Evolutionary conservation across 2,888 invertebrate genomes (phyloP).

Genomic region (Flabesymbios commensalis): DNA sequence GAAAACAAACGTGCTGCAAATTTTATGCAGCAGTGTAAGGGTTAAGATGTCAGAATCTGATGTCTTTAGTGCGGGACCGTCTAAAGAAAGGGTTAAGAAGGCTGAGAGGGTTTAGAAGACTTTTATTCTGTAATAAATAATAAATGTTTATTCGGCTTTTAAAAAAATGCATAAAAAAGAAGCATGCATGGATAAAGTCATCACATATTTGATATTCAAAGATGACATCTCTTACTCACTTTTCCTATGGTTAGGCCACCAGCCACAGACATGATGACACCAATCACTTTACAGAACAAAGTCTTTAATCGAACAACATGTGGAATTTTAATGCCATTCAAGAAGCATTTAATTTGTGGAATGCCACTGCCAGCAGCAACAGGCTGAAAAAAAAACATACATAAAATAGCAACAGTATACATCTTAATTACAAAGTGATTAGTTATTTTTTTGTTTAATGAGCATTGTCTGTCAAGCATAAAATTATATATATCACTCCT

Average conservation of each 20-base stretch:
- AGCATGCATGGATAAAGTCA: too few species aligned
- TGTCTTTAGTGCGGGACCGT: too few species aligned
- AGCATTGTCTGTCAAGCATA: neutral
- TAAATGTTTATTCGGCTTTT: too few species aligned
- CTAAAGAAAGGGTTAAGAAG: too few species aligned
- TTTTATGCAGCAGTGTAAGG: too few species aligned
- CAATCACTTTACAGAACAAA: slow-evolving; percentile 56
- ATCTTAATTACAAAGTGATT: neutral
- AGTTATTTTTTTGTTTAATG: neutral
- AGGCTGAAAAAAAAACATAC: slow-evolving; percentile 46
- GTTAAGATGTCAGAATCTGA: too few species aligned
- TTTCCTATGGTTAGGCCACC: slow-evolving; percentile 61
- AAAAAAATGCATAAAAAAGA: too few species aligned
- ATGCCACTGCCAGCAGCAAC: slow-evolving; percentile 60
- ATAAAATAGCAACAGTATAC: neutral
- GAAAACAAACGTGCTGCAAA: too few species aligned
- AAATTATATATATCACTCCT: neutral
- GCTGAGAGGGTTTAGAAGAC: too few species aligned
- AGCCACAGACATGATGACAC: slow-evolving; percentile 57
- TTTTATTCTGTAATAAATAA: too few species aligned
- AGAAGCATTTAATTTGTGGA: slow-evolving; percentile 59
- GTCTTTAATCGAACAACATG: slow-evolving; percentile 53
- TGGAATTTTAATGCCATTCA: slow-evolving; percentile 60
- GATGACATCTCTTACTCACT: too few species aligned
- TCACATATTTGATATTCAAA: too few species aligned